Percentiles rank a stretch among this genome's conserved stretches.
These are phyloP conservation scores for Hylomyscus alleni DNA, from an alignment of 2,797 vertebrate species.

Conservation along the genomic window DNA sequence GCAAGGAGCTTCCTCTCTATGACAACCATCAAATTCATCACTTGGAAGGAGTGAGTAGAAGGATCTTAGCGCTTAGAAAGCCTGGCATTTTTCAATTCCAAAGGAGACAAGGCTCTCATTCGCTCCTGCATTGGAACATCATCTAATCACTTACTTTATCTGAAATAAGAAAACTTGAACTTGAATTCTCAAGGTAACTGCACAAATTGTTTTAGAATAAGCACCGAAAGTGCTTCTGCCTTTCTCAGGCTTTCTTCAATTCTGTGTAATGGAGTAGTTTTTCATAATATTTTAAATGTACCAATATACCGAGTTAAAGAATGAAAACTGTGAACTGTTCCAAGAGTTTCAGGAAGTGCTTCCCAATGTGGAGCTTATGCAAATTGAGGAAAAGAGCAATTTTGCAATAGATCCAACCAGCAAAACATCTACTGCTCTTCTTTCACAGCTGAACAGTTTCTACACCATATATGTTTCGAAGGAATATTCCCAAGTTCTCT, in stretches of 20 bases:
- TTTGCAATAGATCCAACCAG: constrained; percentile 67
- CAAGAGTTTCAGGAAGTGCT: constrained; percentile 73
- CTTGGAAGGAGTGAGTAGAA: background rate
- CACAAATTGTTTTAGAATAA: constrained; percentile 55
- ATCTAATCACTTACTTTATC: constrained; percentile 36
- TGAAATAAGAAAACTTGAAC: background rate
- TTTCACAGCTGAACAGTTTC: constrained; percentile 37
- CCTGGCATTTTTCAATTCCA: constrained; percentile 13
- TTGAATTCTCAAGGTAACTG: constrained; percentile 33
- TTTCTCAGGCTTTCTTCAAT: constrained; percentile 46
- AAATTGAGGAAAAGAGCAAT: constrained; percentile 71
- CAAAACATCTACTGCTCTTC: constrained; percentile 52
- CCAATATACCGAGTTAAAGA: constrained; percentile 64
- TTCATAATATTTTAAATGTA: constrained; percentile 65
- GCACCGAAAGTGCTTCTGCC: background rate
- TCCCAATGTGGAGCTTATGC: constrained; percentile 56
- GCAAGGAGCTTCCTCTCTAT: background rate
- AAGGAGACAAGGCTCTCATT: background rate
- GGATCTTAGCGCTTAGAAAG: constrained; percentile 13
- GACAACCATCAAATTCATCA: constrained; percentile 40
- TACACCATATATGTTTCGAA: background rate
- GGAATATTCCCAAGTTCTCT: constrained; percentile 14
- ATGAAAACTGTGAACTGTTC: constrained; percentile 71
- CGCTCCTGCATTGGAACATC: background rate
- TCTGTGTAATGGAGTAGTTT: background rate